Conservation (phyloP, 2,113 vertebrate genomes). For the Steatornis caripensis region DNA sequence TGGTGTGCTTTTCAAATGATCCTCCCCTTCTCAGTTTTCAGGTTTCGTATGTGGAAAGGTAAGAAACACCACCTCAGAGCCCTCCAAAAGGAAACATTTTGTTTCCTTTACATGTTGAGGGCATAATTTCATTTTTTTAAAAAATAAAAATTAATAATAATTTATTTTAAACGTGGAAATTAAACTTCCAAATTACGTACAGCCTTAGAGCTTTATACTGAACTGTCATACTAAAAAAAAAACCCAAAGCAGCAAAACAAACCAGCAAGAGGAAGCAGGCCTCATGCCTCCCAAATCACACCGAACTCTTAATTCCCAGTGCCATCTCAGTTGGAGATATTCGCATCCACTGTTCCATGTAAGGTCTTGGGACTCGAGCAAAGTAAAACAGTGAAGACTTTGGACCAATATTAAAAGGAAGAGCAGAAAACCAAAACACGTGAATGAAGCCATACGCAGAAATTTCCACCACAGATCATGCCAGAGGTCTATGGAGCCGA, state of each 20-base stretch:
- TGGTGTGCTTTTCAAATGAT: background rate
- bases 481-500: background rate
- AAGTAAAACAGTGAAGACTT: background rate
- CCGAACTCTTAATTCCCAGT: background rate
- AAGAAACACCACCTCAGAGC: background rate
- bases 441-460: background rate
- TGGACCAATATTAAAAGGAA: background rate
- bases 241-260: too few species aligned
- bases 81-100: background rate
- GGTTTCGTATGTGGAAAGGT: background rate
- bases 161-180: background rate
- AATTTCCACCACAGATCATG: background rate
- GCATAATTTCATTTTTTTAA: background rate
- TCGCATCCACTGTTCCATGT: too few species aligned
- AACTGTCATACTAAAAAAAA: background rate
- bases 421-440: background rate
- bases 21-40: background rate
- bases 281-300: background rate
- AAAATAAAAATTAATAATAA: background rate
- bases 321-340: background rate
- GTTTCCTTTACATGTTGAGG: rapidly evolving
- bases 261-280: background rate
- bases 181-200: background rate
- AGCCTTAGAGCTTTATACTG: too few species aligned
- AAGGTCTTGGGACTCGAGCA: too few species aligned